Evolutionary conservation across 2,888 invertebrate genomes (phyloP).

Genomic region (Rutpela maculata): DNA sequence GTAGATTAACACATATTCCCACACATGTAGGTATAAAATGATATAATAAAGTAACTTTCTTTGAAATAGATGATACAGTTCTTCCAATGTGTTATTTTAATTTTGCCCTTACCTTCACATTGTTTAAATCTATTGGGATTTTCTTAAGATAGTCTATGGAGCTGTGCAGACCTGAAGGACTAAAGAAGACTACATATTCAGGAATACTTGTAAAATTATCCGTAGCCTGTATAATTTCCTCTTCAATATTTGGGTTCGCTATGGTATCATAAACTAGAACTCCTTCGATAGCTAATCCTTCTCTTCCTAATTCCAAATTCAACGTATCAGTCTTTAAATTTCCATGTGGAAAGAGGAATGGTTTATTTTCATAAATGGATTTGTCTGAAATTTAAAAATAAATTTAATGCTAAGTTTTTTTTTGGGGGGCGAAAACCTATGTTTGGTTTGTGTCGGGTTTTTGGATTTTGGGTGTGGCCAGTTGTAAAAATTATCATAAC

Average conservation of each 20-base stretch:
- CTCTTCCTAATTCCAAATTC: slow-evolving; percentile 71
- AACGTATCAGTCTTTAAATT: slow-evolving; percentile 76
- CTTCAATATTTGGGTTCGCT: slow-evolving; percentile 73
- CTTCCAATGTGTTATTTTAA: slow-evolving; percentile 46
- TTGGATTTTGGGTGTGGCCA: no score
- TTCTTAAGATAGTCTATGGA: slow-evolving; percentile 72
- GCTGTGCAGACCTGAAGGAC: slow-evolving; percentile 77
- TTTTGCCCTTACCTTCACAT: slow-evolving; percentile 60
- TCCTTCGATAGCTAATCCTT: slow-evolving; percentile 73
- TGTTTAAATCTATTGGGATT: slow-evolving; percentile 56
- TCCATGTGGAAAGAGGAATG: slow-evolving; percentile 77
- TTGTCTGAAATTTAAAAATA: slow-evolving; percentile 66
- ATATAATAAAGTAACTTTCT: no score
- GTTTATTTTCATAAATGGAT: slow-evolving; percentile 65
- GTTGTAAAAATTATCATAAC: no score
- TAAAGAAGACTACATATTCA: slow-evolving; percentile 77
- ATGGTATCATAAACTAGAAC: slow-evolving; percentile 77
- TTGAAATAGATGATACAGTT: no score
- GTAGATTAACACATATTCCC: no score
- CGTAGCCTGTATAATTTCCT: slow-evolving; percentile 71
- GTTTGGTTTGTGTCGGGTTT: no score
- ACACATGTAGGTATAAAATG: no score
- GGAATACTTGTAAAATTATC: slow-evolving; percentile 70
- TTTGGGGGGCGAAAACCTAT: no score
- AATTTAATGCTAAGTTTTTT: slow-evolving; percentile 29